Evolutionary conservation across 1,140 invertebrate species (phyloP).

Genomic region (Zaprionus gabonicus): DNA sequence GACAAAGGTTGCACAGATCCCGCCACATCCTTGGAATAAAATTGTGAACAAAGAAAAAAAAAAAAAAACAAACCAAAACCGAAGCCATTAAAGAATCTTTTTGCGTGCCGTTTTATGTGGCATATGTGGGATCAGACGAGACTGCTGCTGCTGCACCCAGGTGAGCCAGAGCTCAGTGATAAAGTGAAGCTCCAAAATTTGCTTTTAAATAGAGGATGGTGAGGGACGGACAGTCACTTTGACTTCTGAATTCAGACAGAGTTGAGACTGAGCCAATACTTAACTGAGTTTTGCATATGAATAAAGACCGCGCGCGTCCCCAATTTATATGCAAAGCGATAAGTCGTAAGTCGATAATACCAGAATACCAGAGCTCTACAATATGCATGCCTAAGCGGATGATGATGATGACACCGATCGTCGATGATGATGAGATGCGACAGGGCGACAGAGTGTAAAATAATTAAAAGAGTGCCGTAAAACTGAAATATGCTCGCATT

Average conservation of each 20-base stretch:
- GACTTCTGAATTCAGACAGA: constrained; percentile 65
- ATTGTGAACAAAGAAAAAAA: constrained; percentile 43
- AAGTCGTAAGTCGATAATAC: constrained; percentile 53
- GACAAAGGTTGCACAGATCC: constrained; percentile 57
- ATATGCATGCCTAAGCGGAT: constrained; percentile 1
- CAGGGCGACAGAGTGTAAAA: constrained; percentile 38
- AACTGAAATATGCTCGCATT: constrained; percentile 56
- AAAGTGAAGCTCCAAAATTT: constrained; percentile 67
- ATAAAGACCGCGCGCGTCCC: constrained; percentile 50
- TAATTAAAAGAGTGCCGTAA: constrained; percentile 75
- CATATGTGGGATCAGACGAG: not conserved
- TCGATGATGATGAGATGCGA: constrained; percentile 65
- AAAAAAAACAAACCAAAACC: constrained; percentile 34
- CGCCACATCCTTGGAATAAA: constrained; percentile 59
- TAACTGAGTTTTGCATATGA: constrained; percentile 70
- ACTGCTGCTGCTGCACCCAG: constrained; percentile 66
- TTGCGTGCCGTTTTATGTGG: constrained; percentile 30
- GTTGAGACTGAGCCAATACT: constrained; percentile 14
- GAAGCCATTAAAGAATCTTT: constrained; percentile 62
- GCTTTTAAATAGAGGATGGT: constrained; percentile 64
- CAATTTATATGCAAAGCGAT: constrained; percentile 71
- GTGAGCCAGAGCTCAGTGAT: constrained; percentile 51
- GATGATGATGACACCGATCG: constrained; percentile 34
- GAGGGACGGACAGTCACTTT: constrained; percentile 51
- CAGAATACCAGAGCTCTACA: constrained; percentile 14